These are phyloP conservation scores for Strix uralensis DNA, from an alignment of 2,113 vertebrate genomes.

Conservation along the genomic window DNA sequence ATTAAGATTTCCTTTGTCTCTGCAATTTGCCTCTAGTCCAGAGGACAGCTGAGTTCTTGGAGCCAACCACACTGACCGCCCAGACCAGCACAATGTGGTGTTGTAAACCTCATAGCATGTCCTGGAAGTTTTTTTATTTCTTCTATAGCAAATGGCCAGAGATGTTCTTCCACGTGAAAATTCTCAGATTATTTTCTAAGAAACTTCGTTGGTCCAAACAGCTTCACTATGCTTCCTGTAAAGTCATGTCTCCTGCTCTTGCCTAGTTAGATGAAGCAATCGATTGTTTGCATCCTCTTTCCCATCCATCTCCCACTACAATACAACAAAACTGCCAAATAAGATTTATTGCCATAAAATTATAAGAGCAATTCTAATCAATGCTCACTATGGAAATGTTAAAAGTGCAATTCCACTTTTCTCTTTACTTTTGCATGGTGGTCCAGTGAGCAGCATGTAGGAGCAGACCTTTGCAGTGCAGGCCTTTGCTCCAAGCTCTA, in stretches of 20 bases:
- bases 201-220: background rate
- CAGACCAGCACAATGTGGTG: background rate
- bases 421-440: background rate
- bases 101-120: background rate
- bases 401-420: background rate
- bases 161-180: background rate
- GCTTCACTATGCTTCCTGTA: background rate
- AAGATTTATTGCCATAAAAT: conserved; percentile 34
- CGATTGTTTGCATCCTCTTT: background rate
- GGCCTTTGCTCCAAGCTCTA: background rate
- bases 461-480: background rate
- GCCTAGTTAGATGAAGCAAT: background rate
- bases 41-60: background rate
- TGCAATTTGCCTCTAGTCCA: background rate
- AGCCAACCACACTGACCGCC: fast-evolving
- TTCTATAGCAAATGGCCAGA: background rate
- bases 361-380: background rate
- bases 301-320: conserved; percentile 9
- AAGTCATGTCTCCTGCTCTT: background rate
- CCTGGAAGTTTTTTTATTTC: background rate
- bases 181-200: background rate
- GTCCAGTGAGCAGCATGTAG: background rate
- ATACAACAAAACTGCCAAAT: background rate
- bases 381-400: background rate
- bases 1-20: background rate